A percentile compares a stretch with the other conserved stretches of the same genome.
phyloP scores from a whole-genome alignment of 2,797 vertebrate genomes.

The Malacoctenus gilli region DNA sequence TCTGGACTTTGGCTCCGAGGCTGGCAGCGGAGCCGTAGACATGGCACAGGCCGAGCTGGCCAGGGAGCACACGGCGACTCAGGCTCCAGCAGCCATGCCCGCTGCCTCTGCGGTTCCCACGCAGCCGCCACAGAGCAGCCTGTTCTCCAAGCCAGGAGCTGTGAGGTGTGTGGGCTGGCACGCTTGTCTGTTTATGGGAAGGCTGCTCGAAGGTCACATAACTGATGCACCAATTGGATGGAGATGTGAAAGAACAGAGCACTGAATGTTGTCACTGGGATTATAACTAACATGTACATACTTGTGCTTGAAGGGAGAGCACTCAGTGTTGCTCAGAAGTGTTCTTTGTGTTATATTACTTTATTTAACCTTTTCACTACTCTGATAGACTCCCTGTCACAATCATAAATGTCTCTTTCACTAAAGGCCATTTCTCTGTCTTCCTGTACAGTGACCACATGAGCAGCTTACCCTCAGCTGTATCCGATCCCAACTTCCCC shows the following conservation, averaged over 20 bases:
- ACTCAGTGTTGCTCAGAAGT: too few species aligned
- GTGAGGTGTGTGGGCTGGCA: slow-evolving; percentile 78
- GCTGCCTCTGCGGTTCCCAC: slow-evolving; percentile 43
- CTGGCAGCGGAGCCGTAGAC: slow-evolving; percentile 78
- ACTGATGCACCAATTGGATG: too few species aligned
- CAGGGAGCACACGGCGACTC: slow-evolving; percentile 73
- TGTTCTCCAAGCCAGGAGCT: slow-evolving; percentile 89
- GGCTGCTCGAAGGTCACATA: too few species aligned
- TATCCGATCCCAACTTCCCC: slow-evolving; percentile 86
- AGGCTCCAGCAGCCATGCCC: slow-evolving; percentile 41
- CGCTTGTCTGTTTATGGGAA: not conserved
- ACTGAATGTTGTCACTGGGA: too few species aligned
- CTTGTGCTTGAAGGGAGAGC: too few species aligned
- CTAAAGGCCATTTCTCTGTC: not conserved
- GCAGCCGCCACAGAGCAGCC: slow-evolving; percentile 82
- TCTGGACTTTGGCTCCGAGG: slow-evolving; percentile 93
- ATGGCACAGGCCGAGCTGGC: slow-evolving; percentile 81
- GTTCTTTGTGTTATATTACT: too few species aligned
- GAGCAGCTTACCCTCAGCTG: slow-evolving; percentile 82
- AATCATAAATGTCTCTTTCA: too few species aligned
- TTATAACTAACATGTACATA: too few species aligned
- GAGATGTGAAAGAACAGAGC: too few species aligned
- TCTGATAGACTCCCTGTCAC: too few species aligned
- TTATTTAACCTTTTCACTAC: too few species aligned
- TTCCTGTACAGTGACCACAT: slow-evolving; percentile 85